A percentile compares a stretch with the other conserved stretches of the same genome.
These are phyloP conservation scores for Chorisops tibialis DNA, from an alignment of 2,888 invertebrate species.

Conservation along the genomic window DNA sequence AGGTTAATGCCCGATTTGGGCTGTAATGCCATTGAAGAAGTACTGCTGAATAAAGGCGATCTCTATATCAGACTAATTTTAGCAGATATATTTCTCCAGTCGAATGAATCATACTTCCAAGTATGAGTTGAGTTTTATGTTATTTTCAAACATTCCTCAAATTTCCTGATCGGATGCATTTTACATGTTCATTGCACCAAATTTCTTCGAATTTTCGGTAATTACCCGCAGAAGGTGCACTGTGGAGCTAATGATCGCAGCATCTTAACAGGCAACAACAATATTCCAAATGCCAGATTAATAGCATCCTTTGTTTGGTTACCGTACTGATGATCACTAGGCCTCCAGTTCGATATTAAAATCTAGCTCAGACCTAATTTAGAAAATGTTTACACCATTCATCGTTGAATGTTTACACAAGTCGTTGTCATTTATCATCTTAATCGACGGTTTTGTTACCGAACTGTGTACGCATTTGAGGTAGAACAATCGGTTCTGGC, in stretches of 20 bases:
- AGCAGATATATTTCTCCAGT: no score
- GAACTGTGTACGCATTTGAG: slow-evolving; percentile 18
- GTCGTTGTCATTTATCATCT: slow-evolving; percentile 26
- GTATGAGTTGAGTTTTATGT: no score
- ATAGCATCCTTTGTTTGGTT: slow-evolving; percentile 23
- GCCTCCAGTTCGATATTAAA: not conserved
- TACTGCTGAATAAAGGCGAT: no score
- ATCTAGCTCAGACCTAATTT: slow-evolving; percentile 23
- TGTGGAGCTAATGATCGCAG: not conserved
- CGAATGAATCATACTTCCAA: no score
- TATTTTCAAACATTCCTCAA: no score
- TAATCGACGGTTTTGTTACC: slow-evolving; percentile 25
- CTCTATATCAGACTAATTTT: no score
- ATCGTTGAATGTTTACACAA: slow-evolving; percentile 21
- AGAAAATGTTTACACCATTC: slow-evolving; percentile 18
- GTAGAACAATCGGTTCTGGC: slow-evolving; percentile 25
- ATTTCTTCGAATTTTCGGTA: slow-evolving; percentile 1
- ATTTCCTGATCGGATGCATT: not conserved
- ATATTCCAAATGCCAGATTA: slow-evolving; percentile 12
- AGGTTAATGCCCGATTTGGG: no score
- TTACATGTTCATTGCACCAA: slow-evolving; percentile 11
- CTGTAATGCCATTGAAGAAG: no score
- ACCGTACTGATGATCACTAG: not conserved
- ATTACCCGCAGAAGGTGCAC: slow-evolving; percentile 15
- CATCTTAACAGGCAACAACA: not conserved